Evolutionary conservation across 23 tunicate species (phyloP).

Genomic region (Ciona savignyi): DNA sequence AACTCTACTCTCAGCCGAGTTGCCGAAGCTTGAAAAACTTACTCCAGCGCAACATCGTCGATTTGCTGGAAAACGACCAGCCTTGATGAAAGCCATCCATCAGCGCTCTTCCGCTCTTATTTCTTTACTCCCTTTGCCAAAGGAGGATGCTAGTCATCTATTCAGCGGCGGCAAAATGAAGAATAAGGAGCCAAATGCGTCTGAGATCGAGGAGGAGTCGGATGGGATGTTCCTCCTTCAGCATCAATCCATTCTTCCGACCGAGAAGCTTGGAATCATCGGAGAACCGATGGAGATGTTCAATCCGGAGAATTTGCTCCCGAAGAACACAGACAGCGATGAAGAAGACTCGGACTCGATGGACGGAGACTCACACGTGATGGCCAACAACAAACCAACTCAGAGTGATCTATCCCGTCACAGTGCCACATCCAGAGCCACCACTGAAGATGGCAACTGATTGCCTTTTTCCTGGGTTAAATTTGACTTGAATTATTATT

Average conservation of each 20-base stretch:
- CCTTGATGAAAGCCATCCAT: constrained; percentile 65
- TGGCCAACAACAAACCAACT: constrained; percentile 1
- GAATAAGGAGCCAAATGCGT: background rate
- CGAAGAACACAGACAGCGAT: constrained; percentile 62
- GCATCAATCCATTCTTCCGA: background rate
- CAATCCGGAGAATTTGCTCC: constrained; percentile 46
- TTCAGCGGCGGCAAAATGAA: constrained; percentile 18
- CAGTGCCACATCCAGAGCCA: constrained; percentile 5
- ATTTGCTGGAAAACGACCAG: constrained; percentile 61
- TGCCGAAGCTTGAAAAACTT: constrained; percentile 47
- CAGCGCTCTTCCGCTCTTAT: constrained; percentile 71
- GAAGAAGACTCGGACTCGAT: constrained; percentile 61
- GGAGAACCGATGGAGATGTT: constrained; percentile 75
- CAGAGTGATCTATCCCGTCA: background rate
- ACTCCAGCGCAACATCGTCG: constrained; percentile 79
- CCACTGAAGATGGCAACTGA: constrained; percentile 4
- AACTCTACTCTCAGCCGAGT: constrained; percentile 43
- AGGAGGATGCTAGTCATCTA: constrained; percentile 60
- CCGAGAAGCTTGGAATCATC: constrained; percentile 63
- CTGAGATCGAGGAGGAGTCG: constrained; percentile 5
- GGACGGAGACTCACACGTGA: constrained; percentile 5
- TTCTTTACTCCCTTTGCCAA: constrained; percentile 67
- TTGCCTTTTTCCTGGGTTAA: too few relatives aligned
- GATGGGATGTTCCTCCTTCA: background rate
- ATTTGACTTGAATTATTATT: too few relatives aligned